A percentile compares a stretch with the other conserved stretches of the same genome.
Conservation (phyloP, 2,888 invertebrate species). For the Drosophila kuntzei region DNA sequence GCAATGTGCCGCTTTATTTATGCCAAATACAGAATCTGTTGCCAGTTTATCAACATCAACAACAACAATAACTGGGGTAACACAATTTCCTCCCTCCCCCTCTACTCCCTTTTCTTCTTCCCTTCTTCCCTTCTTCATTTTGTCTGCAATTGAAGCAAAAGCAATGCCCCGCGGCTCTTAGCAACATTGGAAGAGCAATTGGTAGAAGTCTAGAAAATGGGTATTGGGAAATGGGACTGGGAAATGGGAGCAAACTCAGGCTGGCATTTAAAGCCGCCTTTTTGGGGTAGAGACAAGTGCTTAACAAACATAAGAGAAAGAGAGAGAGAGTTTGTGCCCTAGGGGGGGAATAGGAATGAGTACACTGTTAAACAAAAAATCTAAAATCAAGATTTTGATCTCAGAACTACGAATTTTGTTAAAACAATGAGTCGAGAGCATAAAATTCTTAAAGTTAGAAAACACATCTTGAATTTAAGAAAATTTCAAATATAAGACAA, state of each 20-base stretch:
- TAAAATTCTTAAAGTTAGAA: too few species aligned
- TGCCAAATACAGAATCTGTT: constrained; percentile 41
- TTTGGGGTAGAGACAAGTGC: constrained; percentile 30
- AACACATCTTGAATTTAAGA: too few species aligned
- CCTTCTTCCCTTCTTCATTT: background rate
- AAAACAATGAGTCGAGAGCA: too few species aligned
- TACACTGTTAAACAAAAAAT: too few species aligned
- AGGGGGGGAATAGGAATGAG: too few species aligned
- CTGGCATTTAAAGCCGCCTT: constrained; percentile 56
- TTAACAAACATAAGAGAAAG: constrained; percentile 49
- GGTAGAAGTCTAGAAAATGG: constrained; percentile 53
- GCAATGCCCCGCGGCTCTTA: constrained; percentile 61
- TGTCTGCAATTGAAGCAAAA: constrained; percentile 63
- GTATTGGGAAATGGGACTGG: constrained; percentile 27
- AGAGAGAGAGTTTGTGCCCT: too few species aligned
- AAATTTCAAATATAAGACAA: too few species aligned
- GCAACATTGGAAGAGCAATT: constrained; percentile 51
- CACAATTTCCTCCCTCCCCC: background rate
- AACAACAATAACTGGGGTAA: constrained; percentile 20
- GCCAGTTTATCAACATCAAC: constrained; percentile 54
- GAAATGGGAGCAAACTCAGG: constrained; percentile 22
- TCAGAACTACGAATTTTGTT: too few species aligned
- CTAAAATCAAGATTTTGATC: too few species aligned
- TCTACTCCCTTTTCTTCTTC: background rate
- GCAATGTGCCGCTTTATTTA: constrained; percentile 42